phyloP scores from a whole-genome alignment of 2,888 invertebrate genomes.

The Andrena bucephala region DNA sequence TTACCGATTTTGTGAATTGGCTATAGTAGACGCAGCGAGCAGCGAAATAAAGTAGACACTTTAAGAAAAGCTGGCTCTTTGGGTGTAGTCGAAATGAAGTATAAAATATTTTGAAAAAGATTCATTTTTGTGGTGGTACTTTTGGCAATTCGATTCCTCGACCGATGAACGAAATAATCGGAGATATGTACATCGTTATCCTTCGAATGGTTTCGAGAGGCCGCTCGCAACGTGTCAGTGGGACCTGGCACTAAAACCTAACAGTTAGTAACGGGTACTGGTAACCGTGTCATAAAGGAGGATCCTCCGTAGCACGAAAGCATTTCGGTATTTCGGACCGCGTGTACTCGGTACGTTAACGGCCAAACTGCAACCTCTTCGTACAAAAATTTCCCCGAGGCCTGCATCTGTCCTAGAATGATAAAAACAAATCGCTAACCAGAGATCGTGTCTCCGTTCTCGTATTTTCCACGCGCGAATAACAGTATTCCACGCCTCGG shows the following conservation, averaged over 20 bases:
- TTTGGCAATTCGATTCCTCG: not conserved
- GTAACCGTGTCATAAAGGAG: constrained; percentile 74
- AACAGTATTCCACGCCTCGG: not conserved
- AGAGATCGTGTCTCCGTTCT: not conserved
- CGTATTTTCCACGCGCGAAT: not conserved
- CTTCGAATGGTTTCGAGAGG: constrained; percentile 44
- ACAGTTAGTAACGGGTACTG: constrained; percentile 71
- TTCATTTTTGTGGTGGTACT: too few relatives aligned
- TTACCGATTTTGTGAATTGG: too few relatives aligned
- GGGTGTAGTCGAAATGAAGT: too few relatives aligned
- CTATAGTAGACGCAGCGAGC: too few relatives aligned
- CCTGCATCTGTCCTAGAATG: not conserved
- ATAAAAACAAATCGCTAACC: not conserved
- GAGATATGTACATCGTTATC: constrained; percentile 39
- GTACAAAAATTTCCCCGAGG: not conserved
- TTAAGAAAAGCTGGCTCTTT: too few relatives aligned
- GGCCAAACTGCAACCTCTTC: constrained; percentile 25
- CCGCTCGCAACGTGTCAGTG: constrained; percentile 68
- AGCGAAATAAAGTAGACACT: too few relatives aligned
- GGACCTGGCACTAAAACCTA: constrained; percentile 71
- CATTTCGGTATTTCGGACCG: constrained; percentile 67
- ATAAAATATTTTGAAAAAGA: too few relatives aligned
- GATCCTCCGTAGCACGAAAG: constrained; percentile 65
- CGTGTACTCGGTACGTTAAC: constrained; percentile 31
- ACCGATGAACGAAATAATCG: constrained; percentile 11